Evolutionary conservation across 1,140 invertebrate genomes (phyloP).

Genomic region (Papilio polyxenes): DNA sequence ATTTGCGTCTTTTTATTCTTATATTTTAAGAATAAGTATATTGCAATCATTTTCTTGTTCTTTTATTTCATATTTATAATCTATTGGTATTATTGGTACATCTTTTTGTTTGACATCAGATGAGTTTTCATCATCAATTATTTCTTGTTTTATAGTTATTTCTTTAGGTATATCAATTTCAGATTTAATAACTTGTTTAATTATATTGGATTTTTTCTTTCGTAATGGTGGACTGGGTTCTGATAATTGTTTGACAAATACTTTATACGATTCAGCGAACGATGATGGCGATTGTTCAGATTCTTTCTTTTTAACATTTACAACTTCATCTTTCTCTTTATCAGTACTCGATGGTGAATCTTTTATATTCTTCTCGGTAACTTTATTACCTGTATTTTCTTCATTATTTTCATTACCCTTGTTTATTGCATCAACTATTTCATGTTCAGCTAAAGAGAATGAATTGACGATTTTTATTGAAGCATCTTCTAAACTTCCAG

Average conservation of each 20-base stretch:
- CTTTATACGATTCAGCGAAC: constrained; percentile 67
- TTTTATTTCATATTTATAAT: constrained; percentile 66
- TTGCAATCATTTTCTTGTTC: constrained; percentile 71
- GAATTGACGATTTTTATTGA: constrained; percentile 54
- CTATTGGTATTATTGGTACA: constrained; percentile 7
- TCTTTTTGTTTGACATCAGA: constrained; percentile 38
- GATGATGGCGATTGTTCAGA: constrained; percentile 40
- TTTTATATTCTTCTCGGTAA: not conserved
- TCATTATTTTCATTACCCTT: constrained; percentile 1
- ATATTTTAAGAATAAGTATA: constrained; percentile 71
- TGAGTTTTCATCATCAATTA: constrained; percentile 34
- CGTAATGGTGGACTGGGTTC: not conserved
- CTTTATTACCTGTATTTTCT: constrained; percentile 33
- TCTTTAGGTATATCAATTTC: constrained; percentile 4
- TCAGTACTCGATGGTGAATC: not conserved
- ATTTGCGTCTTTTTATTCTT: not conserved
- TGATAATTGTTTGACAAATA: constrained; percentile 61
- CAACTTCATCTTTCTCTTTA: not conserved
- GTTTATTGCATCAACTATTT: constrained; percentile 6
- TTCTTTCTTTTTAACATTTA: constrained; percentile 3
- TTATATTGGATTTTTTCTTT: not conserved
- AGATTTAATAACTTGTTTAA: not conserved
- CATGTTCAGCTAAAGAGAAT: constrained; percentile 50
- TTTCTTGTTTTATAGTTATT: constrained; percentile 33
- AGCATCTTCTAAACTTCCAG: not conserved